Evolutionary conservation across 2,888 invertebrate genomes (phyloP).

Genomic region (Amphipyra tragopoginis): DNA sequence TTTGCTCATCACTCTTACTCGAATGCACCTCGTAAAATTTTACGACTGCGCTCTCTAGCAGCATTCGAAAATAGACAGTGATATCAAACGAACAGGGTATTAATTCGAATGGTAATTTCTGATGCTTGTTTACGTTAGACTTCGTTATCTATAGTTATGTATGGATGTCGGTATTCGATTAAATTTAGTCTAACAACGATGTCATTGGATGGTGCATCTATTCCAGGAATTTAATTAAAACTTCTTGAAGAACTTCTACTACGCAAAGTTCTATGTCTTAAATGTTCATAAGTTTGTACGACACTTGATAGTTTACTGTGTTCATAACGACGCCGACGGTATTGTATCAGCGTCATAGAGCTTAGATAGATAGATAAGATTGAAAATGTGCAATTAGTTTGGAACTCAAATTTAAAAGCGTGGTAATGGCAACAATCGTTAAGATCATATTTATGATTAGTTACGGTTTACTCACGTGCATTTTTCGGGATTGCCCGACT

Average conservation of each 20-base stretch:
- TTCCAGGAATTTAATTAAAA: slow-evolving; percentile 43
- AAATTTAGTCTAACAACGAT: slow-evolving; percentile 20
- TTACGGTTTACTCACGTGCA: too few species aligned
- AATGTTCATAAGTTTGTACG: slow-evolving; percentile 12
- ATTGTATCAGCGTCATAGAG: too few species aligned
- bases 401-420: too few species aligned
- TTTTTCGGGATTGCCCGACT: too few species aligned
- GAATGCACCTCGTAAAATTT: slow-evolving; percentile 55
- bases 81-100: not conserved
- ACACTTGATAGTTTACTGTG: slow-evolving; percentile 20
- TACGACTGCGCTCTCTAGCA: slow-evolving; percentile 18
- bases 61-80: slow-evolving; percentile 29
- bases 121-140: slow-evolving; percentile 15
- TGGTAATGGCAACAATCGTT: too few species aligned
- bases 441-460: too few species aligned
- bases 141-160: not conserved
- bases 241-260: slow-evolving; percentile 5
- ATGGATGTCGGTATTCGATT: slow-evolving; percentile 11
- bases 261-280: slow-evolving; percentile 18
- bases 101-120: slow-evolving; percentile 9
- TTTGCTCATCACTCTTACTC: slow-evolving; percentile 44
- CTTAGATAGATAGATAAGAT: too few species aligned
- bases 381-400: too few species aligned
- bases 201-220: slow-evolving; percentile 19
- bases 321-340: too few species aligned